These are phyloP conservation scores for Aphelenchoides besseyi DNA, from an alignment of 1,140 invertebrate species.

Conservation along the genomic window DNA sequence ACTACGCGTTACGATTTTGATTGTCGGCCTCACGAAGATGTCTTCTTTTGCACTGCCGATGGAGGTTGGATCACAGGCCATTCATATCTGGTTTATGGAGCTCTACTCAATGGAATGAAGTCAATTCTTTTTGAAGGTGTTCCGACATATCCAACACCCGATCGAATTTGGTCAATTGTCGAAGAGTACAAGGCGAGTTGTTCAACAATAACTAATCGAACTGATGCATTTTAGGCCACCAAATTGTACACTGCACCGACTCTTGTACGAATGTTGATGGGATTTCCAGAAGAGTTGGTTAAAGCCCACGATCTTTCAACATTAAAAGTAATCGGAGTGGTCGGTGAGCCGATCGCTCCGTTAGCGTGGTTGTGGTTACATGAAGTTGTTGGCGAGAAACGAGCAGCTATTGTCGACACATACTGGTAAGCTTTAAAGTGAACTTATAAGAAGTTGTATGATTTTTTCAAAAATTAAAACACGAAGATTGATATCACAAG, in stretches of 20 bases:
- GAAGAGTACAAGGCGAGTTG: conserved; percentile 81
- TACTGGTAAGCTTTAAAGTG: neutral
- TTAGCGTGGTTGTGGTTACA: conserved; percentile 98
- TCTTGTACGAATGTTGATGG: conserved; percentile 90
- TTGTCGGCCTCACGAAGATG: conserved; percentile 80
- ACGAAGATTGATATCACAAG: neutral
- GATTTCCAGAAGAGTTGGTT: conserved; percentile 69
- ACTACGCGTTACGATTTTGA: conserved; percentile 83
- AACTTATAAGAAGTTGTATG: neutral
- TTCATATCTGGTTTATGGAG: conserved; percentile 88
- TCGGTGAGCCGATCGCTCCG: conserved; percentile 92
- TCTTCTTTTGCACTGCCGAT: conserved; percentile 94
- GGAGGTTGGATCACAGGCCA: conserved; percentile 75
- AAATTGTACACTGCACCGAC: conserved; percentile 98
- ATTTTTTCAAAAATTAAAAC: neutral
- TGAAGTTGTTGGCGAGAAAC: conserved; percentile 71
- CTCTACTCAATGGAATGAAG: conserved; percentile 83
- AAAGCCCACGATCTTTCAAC: conserved; percentile 69
- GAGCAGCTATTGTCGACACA: conserved; percentile 82
- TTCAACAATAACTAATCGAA: neutral
- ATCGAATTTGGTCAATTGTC: conserved; percentile 84
- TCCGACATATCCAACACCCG: conserved; percentile 69
- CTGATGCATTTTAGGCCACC: conserved; percentile 66
- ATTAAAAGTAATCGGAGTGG: conserved; percentile 81
- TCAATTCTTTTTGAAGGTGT: conserved; percentile 92